phyloP scores from a whole-genome alignment of 1,140 invertebrate species.

The Hesperophylax magnus region DNA sequence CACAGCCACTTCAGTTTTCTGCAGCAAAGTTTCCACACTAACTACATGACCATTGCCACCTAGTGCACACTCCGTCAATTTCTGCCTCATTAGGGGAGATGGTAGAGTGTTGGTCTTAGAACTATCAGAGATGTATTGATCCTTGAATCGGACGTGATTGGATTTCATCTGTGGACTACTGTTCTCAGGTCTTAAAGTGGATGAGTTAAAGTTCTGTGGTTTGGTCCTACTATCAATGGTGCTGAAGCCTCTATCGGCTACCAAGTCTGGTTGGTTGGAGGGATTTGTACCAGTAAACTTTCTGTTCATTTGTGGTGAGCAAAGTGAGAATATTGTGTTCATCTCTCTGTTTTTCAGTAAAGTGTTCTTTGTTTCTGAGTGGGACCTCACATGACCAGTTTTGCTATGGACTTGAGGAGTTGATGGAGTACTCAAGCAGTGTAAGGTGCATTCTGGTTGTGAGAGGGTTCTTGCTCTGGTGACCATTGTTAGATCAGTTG shows the following conservation, averaged over 20 bases:
- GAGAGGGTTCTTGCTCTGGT: slow-evolving; percentile 51
- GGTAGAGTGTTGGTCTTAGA: slow-evolving; percentile 63
- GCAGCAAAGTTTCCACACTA: slow-evolving; percentile 74
- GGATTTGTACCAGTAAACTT: slow-evolving; percentile 59
- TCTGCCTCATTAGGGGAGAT: slow-evolving; percentile 65
- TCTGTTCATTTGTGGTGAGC: slow-evolving; percentile 70
- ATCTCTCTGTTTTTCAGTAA: slow-evolving; percentile 68
- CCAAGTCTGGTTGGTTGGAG: slow-evolving; percentile 44
- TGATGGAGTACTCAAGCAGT: slow-evolving; percentile 43
- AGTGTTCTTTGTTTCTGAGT: slow-evolving; percentile 68
- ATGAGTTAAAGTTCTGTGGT: slow-evolving; percentile 35
- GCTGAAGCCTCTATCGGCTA: slow-evolving; percentile 43
- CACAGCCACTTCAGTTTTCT: slow-evolving; percentile 78
- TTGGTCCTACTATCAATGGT: slow-evolving; percentile 35
- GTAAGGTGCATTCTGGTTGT: slow-evolving; percentile 54
- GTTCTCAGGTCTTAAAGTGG: slow-evolving; percentile 60
- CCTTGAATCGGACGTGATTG: slow-evolving; percentile 69
- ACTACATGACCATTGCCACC: slow-evolving; percentile 72
- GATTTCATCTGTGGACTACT: slow-evolving; percentile 62
- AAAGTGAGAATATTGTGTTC: slow-evolving; percentile 67
- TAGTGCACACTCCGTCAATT: slow-evolving; percentile 65
- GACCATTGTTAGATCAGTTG: slow-evolving; percentile 5
- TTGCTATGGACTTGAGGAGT: slow-evolving; percentile 43
- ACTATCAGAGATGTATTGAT: slow-evolving; percentile 68
- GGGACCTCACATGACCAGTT: slow-evolving; percentile 64